Conservation (phyloP, 2,888 invertebrate genomes). For the Mactromeris polynyma region DNA sequence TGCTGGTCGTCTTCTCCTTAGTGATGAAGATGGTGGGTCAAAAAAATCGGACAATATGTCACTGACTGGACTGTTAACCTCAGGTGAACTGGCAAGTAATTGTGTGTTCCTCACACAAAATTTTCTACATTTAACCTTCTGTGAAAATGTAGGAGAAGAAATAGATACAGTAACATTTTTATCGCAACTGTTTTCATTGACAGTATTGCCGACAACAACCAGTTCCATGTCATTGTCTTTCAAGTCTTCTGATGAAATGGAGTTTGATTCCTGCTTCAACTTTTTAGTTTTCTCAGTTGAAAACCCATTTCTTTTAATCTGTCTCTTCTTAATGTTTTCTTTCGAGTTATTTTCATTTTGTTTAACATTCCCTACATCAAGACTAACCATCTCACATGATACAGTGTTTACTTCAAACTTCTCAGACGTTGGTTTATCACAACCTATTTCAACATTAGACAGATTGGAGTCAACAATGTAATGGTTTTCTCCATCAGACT, state of each 20-base stretch:
- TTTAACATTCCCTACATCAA: background rate
- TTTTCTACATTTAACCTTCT: conserved; percentile 27
- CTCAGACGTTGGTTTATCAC: background rate
- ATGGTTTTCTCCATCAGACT: conserved; percentile 16
- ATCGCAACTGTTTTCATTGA: background rate
- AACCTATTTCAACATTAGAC: background rate
- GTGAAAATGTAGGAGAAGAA: conserved; percentile 52
- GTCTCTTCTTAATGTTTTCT: conserved; percentile 47
- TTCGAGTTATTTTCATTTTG: conserved; percentile 46
- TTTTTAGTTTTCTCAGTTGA: background rate
- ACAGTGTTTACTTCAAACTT: background rate
- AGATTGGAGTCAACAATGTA: background rate
- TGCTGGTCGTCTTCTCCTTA: conserved; percentile 63
- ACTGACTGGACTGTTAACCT: conserved; percentile 51
- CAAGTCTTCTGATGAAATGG: background rate
- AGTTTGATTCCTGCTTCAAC: background rate
- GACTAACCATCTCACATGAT: background rate
- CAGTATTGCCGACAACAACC: background rate
- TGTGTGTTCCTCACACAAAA: background rate
- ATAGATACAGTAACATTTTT: background rate
- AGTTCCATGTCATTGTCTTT: background rate
- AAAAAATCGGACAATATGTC: conserved; percentile 76
- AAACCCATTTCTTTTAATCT: conserved; percentile 12
- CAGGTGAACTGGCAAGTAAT: background rate
- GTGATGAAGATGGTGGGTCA: conserved; percentile 72